phyloP scores from a whole-genome alignment of 2,113 vertebrate genomes.

The Rhombomys opimus region DNA sequence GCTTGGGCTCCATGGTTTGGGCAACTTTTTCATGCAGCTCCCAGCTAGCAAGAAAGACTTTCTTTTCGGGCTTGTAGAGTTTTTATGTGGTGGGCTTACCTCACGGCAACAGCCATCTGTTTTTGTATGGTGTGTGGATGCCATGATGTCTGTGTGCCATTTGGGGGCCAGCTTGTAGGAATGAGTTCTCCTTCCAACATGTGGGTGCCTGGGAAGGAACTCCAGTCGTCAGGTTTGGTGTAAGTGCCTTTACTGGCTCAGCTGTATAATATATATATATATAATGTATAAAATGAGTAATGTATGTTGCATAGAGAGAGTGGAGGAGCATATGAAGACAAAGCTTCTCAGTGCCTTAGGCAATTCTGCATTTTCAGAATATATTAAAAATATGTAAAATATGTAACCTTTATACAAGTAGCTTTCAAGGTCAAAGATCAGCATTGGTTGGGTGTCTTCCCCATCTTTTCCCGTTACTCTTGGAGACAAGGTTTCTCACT shows the following conservation, averaged over 20 bases:
- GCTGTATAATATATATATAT: not conserved
- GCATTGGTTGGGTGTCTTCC: no score
- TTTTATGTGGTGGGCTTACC: not conserved
- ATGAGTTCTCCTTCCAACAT: not conserved
- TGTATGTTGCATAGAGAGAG: not conserved
- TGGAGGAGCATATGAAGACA: not conserved
- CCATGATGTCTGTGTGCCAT: not conserved
- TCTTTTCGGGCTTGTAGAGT: not conserved
- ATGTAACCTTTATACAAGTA: no score
- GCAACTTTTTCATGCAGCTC: not conserved
- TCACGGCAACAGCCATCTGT: not conserved
- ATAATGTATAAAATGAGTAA: no score
- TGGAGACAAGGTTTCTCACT: no score
- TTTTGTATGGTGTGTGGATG: not conserved
- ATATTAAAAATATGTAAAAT: not conserved
- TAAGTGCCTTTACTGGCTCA: not conserved
- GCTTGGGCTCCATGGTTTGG: not conserved
- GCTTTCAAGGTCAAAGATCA: no score
- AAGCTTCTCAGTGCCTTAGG: not conserved
- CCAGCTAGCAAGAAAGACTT: not conserved
- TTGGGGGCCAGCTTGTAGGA: not conserved
- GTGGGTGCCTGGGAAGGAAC: not conserved
- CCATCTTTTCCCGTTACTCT: no score
- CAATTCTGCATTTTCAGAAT: constrained; percentile 26
- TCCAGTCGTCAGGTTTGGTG: not conserved